Conservation (phyloP, 2,797 vertebrate genomes). For the Myotis daubentonii region DNA sequence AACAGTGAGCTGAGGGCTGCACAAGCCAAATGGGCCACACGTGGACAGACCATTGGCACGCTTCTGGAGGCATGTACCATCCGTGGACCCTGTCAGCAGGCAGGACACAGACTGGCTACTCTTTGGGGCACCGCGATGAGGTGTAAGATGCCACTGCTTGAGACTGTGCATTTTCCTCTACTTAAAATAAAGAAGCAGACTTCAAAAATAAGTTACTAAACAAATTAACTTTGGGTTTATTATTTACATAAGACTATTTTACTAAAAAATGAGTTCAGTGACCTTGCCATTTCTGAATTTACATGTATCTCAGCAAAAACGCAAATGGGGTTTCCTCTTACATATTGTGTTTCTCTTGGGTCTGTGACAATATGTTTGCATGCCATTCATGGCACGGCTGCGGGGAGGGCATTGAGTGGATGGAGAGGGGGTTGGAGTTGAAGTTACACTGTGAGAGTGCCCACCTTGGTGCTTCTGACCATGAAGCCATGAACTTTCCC, state of each 20-base stretch:
- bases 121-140: not conserved
- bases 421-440: not conserved
- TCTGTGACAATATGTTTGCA: not conserved
- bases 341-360: not conserved
- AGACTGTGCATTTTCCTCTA: not conserved
- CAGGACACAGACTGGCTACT: not conserved
- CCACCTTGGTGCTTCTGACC: not conserved
- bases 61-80: no score
- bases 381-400: not conserved
- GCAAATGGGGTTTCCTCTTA: not conserved
- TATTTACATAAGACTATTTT: not conserved
- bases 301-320: not conserved
- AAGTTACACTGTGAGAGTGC: not conserved
- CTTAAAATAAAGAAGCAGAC: not conserved
- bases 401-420: not conserved
- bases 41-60: not conserved
- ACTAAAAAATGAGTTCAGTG: not conserved
- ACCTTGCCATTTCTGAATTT: not conserved
- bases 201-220: slow-evolving; percentile 21
- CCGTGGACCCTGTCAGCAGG: not conserved
- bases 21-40: no score
- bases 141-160: not conserved
- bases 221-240: not conserved
- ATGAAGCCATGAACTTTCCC: not conserved
- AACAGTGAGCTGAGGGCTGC: not conserved